Evolutionary conservation across 2,888 invertebrate genomes (phyloP), one percentile per base, ranked within the genome.

Genomic region (Patella caerulea): DNA sequence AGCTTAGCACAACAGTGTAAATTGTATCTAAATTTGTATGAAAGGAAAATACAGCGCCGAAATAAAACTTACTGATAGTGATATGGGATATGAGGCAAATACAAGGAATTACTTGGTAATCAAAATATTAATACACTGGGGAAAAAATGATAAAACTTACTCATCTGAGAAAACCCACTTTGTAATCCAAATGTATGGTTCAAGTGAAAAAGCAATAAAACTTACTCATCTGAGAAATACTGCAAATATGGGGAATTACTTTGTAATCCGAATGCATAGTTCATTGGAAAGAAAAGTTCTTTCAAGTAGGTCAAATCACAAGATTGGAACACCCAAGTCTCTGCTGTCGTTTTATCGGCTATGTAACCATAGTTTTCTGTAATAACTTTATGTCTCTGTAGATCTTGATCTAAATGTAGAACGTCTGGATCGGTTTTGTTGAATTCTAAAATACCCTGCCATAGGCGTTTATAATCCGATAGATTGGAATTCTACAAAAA

Each of bases 41-140:
- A 34, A 45, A 0, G 45, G 9, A 4, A 45, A 34, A 34, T 34
- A 34, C 34, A 4, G 34, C 34, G 34, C 34, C 4, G 1, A 1
- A 45, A 45, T 9, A 45, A 19, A 65, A 24, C 86, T 87, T 84
- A 90, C 90, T 83, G 80, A 19, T 84, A 90, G 90, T 83, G 80
- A 19, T 87, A 78, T 9, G 86, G 83, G 70, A 90, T 86, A 15
- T 86, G 79, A 29, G 80, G 77, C 7, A 80, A 82, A 77, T 84
- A 87, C 4, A 86, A 83, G 0, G 89, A 88, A n/a, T 86, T 83
- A 29, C 86, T 86, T 1, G 85, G 88, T 15, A 90, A 82, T 5
- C 84, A 83, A 29, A 88, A 81, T 7, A 85, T 86, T 88, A 89
- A 55, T 86, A 84, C 9, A 87, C 80, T 1, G 87, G 85, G 12